Conservation (phyloP, 2,113 vertebrate genomes). For the Cephalopholis sonnerati region DNA sequence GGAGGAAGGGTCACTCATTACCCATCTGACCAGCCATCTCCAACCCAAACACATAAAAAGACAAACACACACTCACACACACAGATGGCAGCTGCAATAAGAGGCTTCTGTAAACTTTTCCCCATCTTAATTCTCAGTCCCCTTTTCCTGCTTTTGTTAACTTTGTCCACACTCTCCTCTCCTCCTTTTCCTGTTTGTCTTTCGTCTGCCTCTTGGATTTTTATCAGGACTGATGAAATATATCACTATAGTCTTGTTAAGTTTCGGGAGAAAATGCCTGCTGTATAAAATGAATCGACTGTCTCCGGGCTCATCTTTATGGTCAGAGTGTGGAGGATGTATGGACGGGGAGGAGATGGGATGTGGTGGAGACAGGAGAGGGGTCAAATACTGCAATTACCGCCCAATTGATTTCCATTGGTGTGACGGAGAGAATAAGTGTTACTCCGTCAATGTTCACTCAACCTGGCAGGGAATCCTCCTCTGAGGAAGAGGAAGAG, state of each 20-base stretch:
- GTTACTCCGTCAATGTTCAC: constrained; percentile 82
- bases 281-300: constrained; percentile 61
- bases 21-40: constrained; percentile 74
- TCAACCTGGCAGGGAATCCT: constrained; percentile 75
- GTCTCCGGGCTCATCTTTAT: constrained; percentile 60
- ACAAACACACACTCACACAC: constrained; percentile 14
- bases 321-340: constrained; percentile 47
- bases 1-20: constrained; percentile 81
- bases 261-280: constrained; percentile 44
- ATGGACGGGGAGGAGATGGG: constrained; percentile 60
- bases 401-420: constrained; percentile 83
- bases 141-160: constrained; percentile 46
- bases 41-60: constrained; percentile 40
- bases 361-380: constrained; percentile 66
- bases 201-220: constrained; percentile 37
- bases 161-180: constrained; percentile 34
- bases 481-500: constrained; percentile 43
- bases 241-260: constrained; percentile 41
- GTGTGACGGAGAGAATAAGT: constrained; percentile 79
- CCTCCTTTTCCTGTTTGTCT: constrained; percentile 54
- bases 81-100: constrained; percentile 47
- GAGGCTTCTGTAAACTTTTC: constrained; percentile 50
- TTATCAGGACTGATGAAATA: constrained; percentile 48
- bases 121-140: constrained; percentile 9
- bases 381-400: constrained; percentile 84